A percentile compares a stretch with the other conserved stretches of the same genome.
Conservation (phyloP, 2,113 vertebrate species). For the Numenius arquata region DNA sequence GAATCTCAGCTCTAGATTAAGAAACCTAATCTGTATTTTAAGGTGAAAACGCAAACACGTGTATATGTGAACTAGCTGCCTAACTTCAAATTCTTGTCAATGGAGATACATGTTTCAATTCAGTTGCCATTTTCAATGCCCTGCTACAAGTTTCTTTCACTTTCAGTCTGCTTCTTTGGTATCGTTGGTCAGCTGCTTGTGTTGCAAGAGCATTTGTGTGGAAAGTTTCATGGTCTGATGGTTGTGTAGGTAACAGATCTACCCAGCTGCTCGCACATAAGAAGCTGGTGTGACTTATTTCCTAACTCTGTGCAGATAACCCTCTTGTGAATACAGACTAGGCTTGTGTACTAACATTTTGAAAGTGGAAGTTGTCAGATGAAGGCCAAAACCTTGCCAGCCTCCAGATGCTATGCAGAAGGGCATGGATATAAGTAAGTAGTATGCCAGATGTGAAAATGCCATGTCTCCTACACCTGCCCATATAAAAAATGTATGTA, state of each 20-base stretch:
- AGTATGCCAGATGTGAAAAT: not conserved
- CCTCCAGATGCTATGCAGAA: not conserved
- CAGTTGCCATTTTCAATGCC: not conserved
- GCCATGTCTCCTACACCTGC: not conserved
- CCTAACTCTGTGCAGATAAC: not conserved
- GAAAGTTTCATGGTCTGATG: not conserved
- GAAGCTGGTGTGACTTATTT: not conserved
- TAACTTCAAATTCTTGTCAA: not conserved
- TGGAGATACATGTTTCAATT: not conserved
- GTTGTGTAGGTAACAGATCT: not conserved
- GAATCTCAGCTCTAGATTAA: not conserved
- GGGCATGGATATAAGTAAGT: not conserved
- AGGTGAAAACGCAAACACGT: not conserved
- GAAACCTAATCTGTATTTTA: not conserved
- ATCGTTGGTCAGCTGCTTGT: not conserved
- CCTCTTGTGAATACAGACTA: not conserved
- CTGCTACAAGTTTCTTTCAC: conserved; percentile 35
- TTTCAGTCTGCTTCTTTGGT: conserved; percentile 38
- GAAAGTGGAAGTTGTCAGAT: not conserved
- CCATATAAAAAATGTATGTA: not conserved
- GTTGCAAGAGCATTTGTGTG: not conserved
- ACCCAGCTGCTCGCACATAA: not conserved
- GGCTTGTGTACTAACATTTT: not conserved
- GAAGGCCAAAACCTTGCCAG: not conserved
- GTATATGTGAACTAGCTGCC: not conserved